Base-by-base conservation (phyloP, 2,797 vertebrate species). In the Loriculus beryllinus region DNA sequence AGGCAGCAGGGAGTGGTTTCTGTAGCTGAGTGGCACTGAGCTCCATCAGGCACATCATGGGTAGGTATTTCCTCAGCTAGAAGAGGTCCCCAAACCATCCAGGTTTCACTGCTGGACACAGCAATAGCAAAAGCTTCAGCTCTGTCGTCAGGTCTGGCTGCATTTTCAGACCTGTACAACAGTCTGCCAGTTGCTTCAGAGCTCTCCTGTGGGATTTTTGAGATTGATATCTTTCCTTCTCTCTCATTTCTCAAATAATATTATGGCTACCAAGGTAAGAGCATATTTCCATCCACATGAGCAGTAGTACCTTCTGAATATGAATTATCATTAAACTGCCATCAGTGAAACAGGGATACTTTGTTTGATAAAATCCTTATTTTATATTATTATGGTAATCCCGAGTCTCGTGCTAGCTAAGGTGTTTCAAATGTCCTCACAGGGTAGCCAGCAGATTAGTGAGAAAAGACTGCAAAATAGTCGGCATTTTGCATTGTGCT, bases 131-230 rank as follows among this genome's bases (percentile, higher is more conserved):
- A 82, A 69, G 9, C 57, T 76, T 69, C 22, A 62, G 39, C 63
- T 69, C 33, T 68, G 43, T 49, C 0, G 1, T 1, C 0, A 0
- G 20, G 18, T 86, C 31, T n/a, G 40, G 18, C 7, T n/a, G 29
- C 9, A 8, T 69, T 89, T 88, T 86, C 67, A 82, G 70, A 72
- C 20, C 21, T 45, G 26, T 40, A 26, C 18, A 56, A 22, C 49
- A 68, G 70, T 14, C 28, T 57, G 28, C 15, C 3, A 2, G 12
- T 69, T 87, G 62, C 43, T 74, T 43, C 56, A 67, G 40, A 51
- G 70, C 22, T 43, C 25, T 85, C 45, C 26, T 47, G 15, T 1
- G 3, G 45, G 67, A 23, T 64, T 74, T 82, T 60, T 45, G 40
- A 74, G 40, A 74, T 87, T 1, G 1, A 31, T 35, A 1, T 74